phyloP scores from a whole-genome alignment of 2,113 vertebrate species.

The Ursus arctos region DNA sequence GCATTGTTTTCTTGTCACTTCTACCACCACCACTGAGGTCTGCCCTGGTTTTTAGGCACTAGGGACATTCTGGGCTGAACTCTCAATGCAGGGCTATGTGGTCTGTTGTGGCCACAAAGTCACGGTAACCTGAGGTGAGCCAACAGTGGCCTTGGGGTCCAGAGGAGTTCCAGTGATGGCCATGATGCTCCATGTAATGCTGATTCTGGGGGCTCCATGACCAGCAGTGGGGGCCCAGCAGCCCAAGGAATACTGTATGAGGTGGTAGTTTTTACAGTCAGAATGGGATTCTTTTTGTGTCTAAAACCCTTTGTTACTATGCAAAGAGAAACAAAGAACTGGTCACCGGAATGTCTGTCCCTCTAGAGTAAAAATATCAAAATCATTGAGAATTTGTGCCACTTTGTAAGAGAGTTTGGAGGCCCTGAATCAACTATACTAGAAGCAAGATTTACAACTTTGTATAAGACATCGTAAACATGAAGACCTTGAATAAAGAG shows the following conservation, averaged over 20 bases:
- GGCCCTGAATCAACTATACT: background rate
- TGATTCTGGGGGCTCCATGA: background rate
- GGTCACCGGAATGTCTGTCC: background rate
- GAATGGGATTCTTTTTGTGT: background rate
- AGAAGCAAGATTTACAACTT: background rate
- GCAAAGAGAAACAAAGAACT: background rate
- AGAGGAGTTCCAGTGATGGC: background rate
- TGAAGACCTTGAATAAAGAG: background rate
- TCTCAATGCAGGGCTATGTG: no score
- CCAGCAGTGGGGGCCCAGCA: background rate
- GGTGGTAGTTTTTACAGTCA: background rate
- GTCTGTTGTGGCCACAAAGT: background rate
- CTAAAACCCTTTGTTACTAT: background rate
- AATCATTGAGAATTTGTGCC: background rate
- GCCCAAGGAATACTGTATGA: background rate
- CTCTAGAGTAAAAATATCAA: background rate
- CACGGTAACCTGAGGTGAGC: background rate
- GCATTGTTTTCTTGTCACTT: background rate
- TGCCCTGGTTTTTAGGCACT: background rate
- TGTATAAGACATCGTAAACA: background rate
- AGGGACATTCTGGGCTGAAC: background rate
- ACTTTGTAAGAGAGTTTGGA: background rate
- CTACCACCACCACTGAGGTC: background rate
- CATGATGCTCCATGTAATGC: background rate
- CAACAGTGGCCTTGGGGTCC: no score